phyloP scores from a whole-genome alignment of 2,888 invertebrate species.

The Saturnia japonica region DNA sequence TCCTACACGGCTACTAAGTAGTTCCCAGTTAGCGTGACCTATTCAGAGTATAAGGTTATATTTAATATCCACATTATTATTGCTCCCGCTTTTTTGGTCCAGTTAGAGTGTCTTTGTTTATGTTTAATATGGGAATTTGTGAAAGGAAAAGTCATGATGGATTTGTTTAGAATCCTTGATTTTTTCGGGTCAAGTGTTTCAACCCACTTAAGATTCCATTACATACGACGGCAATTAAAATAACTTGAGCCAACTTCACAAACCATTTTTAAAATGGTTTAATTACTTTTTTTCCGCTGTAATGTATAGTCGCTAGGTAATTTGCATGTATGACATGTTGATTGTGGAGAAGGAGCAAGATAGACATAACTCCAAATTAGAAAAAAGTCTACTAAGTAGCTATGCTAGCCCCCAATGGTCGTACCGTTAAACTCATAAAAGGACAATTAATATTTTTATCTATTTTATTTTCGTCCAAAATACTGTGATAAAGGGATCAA shows the following conservation, averaged over 20 bases:
- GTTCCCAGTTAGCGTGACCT: constrained; percentile 52
- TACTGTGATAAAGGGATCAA: constrained; percentile 63
- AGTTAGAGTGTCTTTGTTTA: constrained; percentile 55
- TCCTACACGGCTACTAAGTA: constrained; percentile 51
- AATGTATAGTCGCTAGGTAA: not conserved
- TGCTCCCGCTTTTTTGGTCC: constrained; percentile 47
- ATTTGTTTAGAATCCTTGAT: constrained; percentile 36
- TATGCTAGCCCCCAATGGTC: not conserved
- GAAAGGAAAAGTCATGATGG: constrained; percentile 53
- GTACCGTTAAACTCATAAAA: constrained; percentile 7
- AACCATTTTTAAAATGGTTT: not conserved
- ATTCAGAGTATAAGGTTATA: constrained; percentile 48
- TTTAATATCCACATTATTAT: constrained; percentile 51
- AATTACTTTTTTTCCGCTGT: not conserved
- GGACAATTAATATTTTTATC: constrained; percentile 32
- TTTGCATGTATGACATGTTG: not conserved
- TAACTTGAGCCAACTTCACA: constrained; percentile 17
- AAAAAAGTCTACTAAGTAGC: not conserved
- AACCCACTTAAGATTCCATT: constrained; percentile 22
- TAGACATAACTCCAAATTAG: not conserved
- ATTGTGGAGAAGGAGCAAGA: not conserved
- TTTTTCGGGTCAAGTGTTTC: constrained; percentile 46
- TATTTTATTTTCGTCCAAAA: constrained; percentile 43
- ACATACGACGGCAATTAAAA: constrained; percentile 20
- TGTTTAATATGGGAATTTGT: constrained; percentile 52